phyloP scores from a whole-genome alignment of 1,140 invertebrate genomes.

The Chionoecetes opilio region DNA sequence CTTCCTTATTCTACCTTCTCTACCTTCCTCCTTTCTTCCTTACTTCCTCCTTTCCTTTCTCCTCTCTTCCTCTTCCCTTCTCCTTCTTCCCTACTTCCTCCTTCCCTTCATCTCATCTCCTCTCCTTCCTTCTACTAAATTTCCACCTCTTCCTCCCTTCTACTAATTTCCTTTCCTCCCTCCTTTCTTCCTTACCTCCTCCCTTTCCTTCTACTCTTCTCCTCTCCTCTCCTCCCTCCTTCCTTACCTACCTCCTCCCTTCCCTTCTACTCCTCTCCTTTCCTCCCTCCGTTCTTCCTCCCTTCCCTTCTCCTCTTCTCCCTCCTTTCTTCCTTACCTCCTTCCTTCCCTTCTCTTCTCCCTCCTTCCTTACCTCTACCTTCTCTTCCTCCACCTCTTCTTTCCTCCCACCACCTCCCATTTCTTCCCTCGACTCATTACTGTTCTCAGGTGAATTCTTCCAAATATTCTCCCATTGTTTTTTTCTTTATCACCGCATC shows the following conservation, averaged over 20 bases:
- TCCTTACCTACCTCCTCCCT: background rate
- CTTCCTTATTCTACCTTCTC: background rate
- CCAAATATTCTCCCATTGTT: too few relatives aligned
- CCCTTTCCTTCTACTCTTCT: background rate
- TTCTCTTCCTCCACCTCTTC: background rate
- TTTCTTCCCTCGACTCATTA: too few relatives aligned
- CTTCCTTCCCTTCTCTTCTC: too few relatives aligned
- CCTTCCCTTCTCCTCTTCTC: too few relatives aligned
- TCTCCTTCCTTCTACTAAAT: background rate
- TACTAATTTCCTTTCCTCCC: background rate
- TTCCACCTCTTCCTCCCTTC: background rate
- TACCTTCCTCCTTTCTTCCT: background rate
- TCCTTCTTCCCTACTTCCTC: background rate
- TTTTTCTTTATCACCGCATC: too few relatives aligned
- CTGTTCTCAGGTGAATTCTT: too few relatives aligned
- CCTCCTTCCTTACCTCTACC: background rate
- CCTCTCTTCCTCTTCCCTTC: background rate
- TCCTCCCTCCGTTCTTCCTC: too few relatives aligned
- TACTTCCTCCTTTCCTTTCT: background rate
- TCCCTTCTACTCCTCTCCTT: too few relatives aligned
- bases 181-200: background rate
- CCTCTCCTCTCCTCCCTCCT: background rate
- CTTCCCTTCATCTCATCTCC: background rate
- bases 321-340: too few relatives aligned
- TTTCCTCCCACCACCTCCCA: too few relatives aligned